These are phyloP conservation scores for Drosophila baimaii DNA, from an alignment of 1,140 invertebrate genomes.

Conservation along the genomic window DNA sequence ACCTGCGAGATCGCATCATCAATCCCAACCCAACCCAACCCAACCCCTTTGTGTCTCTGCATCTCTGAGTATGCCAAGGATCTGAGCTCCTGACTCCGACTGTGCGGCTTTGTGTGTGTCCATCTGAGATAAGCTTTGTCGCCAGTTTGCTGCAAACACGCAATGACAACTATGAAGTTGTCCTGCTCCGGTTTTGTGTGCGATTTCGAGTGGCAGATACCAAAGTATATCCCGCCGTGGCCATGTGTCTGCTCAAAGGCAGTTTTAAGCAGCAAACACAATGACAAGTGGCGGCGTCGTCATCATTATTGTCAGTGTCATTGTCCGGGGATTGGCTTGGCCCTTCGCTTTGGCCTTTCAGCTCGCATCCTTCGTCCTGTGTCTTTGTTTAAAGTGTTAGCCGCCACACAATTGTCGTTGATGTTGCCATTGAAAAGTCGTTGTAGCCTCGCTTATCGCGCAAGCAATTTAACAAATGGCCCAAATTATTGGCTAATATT, in stretches of 20 bases:
- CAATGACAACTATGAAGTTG: constrained; percentile 73
- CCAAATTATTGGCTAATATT: constrained; percentile 63
- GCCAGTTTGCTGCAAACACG: constrained; percentile 76
- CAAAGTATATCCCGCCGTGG: not conserved
- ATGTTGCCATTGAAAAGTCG: constrained; percentile 47
- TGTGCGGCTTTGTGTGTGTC: constrained; percentile 70
- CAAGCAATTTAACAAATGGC: constrained; percentile 79
- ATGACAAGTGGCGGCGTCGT: constrained; percentile 59
- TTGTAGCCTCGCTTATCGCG: constrained; percentile 61
- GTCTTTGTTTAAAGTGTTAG: constrained; percentile 76
- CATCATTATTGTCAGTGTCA: constrained; percentile 46
- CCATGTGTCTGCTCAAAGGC: constrained; percentile 39
- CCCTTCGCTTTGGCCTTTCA: constrained; percentile 8
- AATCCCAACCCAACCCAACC: not conserved
- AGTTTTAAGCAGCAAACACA: constrained; percentile 58
- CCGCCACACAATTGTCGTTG: constrained; percentile 69
- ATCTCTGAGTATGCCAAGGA: constrained; percentile 3
- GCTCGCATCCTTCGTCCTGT: constrained; percentile 6
- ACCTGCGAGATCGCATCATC: constrained; percentile 50
- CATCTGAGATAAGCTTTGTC: constrained; percentile 77
- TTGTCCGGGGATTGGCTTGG: constrained; percentile 45
- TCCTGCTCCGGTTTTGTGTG: constrained; percentile 38
- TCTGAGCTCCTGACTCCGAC: constrained; percentile 31
- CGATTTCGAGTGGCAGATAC: constrained; percentile 55
- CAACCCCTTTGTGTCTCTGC: constrained; percentile 43